phyloP scores from a whole-genome alignment of 2,888 invertebrate genomes.

The Tiphia femorata region DNA sequence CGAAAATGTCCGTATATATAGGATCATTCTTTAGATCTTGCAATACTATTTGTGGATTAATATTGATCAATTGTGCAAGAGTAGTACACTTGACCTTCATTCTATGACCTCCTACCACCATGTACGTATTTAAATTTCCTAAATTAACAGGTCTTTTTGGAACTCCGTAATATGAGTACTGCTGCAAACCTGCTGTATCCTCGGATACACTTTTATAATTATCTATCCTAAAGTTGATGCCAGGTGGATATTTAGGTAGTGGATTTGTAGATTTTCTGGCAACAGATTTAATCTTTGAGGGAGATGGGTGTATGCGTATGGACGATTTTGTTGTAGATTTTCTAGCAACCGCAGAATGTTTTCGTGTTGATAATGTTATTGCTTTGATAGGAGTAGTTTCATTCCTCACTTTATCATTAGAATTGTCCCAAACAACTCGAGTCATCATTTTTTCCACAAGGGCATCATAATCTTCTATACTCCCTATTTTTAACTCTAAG shows the following conservation, averaged over 20 bases:
- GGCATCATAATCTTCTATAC: conserved; percentile 39
- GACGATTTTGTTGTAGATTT: conserved; percentile 68
- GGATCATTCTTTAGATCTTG: conserved; percentile 56
- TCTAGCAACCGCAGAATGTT: conserved; percentile 59
- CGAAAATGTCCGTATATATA: conserved; percentile 2
- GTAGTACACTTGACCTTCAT: conserved; percentile 71
- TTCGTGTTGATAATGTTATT: not conserved
- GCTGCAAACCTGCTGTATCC: not conserved
- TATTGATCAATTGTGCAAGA: conserved; percentile 71
- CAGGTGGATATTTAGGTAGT: conserved; percentile 49
- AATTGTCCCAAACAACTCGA: conserved; percentile 22
- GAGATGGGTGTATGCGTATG: conserved; percentile 20
- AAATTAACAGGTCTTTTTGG: conserved; percentile 66
- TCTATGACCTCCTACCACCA: conserved; percentile 71
- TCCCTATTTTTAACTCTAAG: conserved; percentile 52
- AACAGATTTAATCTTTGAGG: conserved; percentile 52
- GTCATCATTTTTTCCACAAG: conserved; percentile 47
- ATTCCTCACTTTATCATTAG: not conserved
- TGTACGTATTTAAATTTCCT: conserved; percentile 70
- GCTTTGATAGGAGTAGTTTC: not conserved
- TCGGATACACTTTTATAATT: not conserved
- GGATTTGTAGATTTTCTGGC: conserved; percentile 72
- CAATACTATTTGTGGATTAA: conserved; percentile 69
- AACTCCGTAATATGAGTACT: conserved; percentile 71
- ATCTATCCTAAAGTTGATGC: conserved; percentile 33